Evolutionary conservation across 2,888 invertebrate genomes (phyloP), one percentile per base, ranked within the genome.

Genomic region (Trissolcus brochymenae): DNA sequence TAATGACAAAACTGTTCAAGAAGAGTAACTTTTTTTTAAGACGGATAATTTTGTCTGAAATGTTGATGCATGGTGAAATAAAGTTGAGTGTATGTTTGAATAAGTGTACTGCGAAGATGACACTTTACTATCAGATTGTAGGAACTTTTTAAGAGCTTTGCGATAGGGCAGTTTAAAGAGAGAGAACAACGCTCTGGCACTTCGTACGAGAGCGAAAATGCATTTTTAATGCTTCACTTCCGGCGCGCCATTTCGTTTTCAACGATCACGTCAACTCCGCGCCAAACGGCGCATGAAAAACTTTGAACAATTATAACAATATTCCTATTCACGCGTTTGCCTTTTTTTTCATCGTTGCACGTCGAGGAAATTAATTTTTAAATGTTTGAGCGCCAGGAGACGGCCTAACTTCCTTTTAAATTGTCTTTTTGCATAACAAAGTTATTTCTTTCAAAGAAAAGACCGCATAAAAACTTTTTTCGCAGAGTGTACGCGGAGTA

Each of bases 141-240:
- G 65, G 49, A 54, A 65, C 71, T 72, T 72, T 72, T 66, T 29
- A 54, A 51, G 43, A 51, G 66, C 60, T 57, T 57, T 66, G 53
- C 56, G 43, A 46, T 21, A 57, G 74, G 56, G 51, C 53, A 56
- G 55, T 67, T 67, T 67, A 57, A 53, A n/a, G n/a, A 62, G 61
- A 56, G 74, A 35, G 56, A 74, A 57, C 61, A 74, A 35, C 21
- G 41, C 55, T 60, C 41, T 62, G 51, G 74, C 66, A 66, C 66
- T 61, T 51, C 51, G 66, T 50, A 55, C 46, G 50, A 59, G 64
- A 46, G 29, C 74, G 74, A 68, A 74, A 74, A 74, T 74, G 74
- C 64, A 68, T 74, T 74, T 74, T 74, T 74, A 74, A 74, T 74
- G 74, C 62, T 64, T 53, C 67, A 17, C 41, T 60, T 64, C 75